Evolutionary conservation across 2,888 invertebrate genomes (phyloP).

Genomic region (Eretmocerus hayati): DNA sequence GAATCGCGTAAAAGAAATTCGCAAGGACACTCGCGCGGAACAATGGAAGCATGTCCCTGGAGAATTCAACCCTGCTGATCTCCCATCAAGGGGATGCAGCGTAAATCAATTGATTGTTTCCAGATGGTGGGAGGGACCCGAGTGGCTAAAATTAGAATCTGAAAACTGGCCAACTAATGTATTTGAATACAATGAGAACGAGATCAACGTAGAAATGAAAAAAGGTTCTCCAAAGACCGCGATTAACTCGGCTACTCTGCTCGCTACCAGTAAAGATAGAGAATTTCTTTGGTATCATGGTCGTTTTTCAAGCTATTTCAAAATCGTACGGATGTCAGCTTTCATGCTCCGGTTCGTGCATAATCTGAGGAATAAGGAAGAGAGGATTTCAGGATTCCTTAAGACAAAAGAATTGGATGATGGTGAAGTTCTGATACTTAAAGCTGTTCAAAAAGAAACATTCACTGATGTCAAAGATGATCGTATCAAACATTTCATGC

Average conservation of each 20-base stretch:
- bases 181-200: not conserved
- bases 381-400: not conserved
- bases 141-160: not conserved
- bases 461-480: not conserved
- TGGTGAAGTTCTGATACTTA: not conserved
- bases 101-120: not conserved
- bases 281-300: not conserved
- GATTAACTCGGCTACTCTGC: not conserved
- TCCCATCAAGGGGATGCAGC: not conserved
- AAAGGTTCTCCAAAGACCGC: not conserved
- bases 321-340: slow-evolving; percentile 2
- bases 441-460: not conserved
- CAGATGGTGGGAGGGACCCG: slow-evolving; percentile 1
- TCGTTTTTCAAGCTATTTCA: not conserved
- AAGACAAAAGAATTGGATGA: not conserved
- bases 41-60: not conserved
- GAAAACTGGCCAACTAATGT: not conserved
- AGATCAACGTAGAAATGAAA: not conserved
- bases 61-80: slow-evolving; percentile 4
- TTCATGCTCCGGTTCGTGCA: slow-evolving; percentile 21
- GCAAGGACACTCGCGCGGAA: not conserved
- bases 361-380: not conserved
- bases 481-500: not conserved
- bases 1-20: slow-evolving; percentile 20
- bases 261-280: not conserved